Conservation (phyloP, 2,888 invertebrate species). For the Cantharis nigra region DNA sequence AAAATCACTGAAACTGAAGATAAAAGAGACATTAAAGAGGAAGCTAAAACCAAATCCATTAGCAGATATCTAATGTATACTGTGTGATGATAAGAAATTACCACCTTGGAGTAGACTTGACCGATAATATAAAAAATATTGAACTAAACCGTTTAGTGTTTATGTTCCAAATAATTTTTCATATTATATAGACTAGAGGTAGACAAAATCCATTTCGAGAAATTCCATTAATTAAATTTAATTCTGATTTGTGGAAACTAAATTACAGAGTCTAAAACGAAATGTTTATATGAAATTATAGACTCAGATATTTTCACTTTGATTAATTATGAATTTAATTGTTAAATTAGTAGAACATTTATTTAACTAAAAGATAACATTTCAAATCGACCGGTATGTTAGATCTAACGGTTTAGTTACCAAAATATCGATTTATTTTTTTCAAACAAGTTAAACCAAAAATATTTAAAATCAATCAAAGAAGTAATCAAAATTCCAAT, state of each 20-base stretch:
- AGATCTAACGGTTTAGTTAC: not conserved
- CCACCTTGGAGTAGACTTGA: not conserved
- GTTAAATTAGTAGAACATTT: not conserved
- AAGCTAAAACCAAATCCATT: not conserved
- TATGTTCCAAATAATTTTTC: not conserved
- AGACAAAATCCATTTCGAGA: no score
- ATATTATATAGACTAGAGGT: not conserved
- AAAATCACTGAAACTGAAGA: not conserved
- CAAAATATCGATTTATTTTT: not conserved
- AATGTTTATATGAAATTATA: no score
- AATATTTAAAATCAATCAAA: not conserved
- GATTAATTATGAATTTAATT: not conserved
- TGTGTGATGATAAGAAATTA: not conserved
- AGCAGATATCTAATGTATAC: not conserved
- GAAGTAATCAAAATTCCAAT: no score
- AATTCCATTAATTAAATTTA: no score
- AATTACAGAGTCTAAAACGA: no score
- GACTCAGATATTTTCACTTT: not conserved
- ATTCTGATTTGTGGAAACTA: no score
- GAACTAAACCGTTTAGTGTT: not conserved
- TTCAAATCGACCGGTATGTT: not conserved
- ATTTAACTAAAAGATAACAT: not conserved
- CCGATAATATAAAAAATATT: not conserved
- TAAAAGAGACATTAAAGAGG: not conserved
- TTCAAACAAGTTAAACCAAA: not conserved